phyloP scores from a whole-genome alignment of 2,888 invertebrate species.

The Pyrrhosoma nymphula region DNA sequence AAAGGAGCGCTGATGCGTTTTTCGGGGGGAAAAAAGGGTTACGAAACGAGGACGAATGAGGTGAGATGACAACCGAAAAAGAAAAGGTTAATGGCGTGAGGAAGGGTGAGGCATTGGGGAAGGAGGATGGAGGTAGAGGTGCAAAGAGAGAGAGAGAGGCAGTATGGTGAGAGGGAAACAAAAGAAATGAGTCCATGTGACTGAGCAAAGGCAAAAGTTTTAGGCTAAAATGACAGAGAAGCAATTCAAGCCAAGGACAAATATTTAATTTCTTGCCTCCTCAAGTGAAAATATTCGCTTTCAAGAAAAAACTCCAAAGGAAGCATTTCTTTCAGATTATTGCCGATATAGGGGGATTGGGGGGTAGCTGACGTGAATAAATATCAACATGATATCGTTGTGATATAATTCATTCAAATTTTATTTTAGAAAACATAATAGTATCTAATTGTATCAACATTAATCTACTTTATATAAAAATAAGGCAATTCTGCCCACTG shows the following conservation, averaged over 20 bases:
- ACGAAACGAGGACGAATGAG: slow-evolving; percentile 61
- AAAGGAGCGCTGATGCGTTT: slow-evolving; percentile 51
- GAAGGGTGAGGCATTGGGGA: neutral
- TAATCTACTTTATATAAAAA: no score
- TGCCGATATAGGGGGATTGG: no score
- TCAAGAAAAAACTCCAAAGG: no score
- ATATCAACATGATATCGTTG: no score
- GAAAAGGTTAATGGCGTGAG: slow-evolving; percentile 50
- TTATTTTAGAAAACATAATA: no score
- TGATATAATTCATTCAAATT: no score
- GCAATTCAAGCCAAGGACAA: neutral
- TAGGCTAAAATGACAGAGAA: neutral
- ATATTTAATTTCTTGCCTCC: no score
- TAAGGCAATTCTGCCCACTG: no score
- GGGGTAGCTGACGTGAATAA: no score
- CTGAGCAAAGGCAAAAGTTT: neutral
- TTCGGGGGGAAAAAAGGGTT: slow-evolving; percentile 38
- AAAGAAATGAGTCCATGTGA: neutral
- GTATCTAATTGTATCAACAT: no score
- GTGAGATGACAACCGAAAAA: slow-evolving; percentile 41
- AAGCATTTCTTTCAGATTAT: no score
- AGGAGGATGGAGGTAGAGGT: neutral
- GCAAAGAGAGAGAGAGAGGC: neutral
- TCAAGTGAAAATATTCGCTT: no score
- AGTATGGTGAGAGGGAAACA: neutral